phyloP scores from a whole-genome alignment of 1,140 invertebrate genomes.

The Paraescarpia echinospica region DNA sequence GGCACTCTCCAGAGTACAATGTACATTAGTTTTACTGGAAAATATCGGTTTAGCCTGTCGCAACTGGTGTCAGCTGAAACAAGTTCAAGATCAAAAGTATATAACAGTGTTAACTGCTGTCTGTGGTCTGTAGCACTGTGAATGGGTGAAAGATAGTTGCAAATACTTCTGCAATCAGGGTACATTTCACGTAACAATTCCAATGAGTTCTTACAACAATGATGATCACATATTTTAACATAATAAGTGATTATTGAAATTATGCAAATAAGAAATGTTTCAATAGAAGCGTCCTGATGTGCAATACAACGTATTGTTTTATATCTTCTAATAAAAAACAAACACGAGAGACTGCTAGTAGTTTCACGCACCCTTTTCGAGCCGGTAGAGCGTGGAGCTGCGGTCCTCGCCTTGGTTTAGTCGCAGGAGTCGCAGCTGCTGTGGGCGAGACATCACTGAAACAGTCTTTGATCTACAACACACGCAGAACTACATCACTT shows the following conservation, averaged over 20 bases:
- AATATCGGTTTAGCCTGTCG: too few relatives aligned
- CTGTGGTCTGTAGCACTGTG: too few relatives aligned
- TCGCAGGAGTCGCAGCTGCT: slow-evolving; percentile 68
- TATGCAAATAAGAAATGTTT: not conserved
- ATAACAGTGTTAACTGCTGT: too few relatives aligned
- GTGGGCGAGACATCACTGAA: not conserved
- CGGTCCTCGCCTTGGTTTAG: slow-evolving; percentile 74
- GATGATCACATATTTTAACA: too few relatives aligned
- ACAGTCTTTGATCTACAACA: not conserved
- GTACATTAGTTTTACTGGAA: too few relatives aligned
- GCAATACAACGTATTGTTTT: not conserved
- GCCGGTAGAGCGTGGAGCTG: slow-evolving; percentile 71
- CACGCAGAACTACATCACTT: too few relatives aligned
- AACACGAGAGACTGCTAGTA: not conserved
- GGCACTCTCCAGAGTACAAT: too few relatives aligned
- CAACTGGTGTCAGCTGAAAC: not conserved
- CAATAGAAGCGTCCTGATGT: not conserved
- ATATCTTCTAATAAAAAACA: not conserved
- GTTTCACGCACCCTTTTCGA: slow-evolving; percentile 63
- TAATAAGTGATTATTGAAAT: not conserved
- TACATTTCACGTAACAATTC: not conserved
- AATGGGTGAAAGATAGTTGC: too few relatives aligned
- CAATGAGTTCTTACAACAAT: too few relatives aligned
- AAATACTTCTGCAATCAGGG: not conserved
- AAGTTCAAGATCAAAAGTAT: not conserved